Evolutionary conservation across 2,888 invertebrate genomes (phyloP), one percentile per base, ranked within the genome.

Genomic region (Alcis repandata): DNA sequence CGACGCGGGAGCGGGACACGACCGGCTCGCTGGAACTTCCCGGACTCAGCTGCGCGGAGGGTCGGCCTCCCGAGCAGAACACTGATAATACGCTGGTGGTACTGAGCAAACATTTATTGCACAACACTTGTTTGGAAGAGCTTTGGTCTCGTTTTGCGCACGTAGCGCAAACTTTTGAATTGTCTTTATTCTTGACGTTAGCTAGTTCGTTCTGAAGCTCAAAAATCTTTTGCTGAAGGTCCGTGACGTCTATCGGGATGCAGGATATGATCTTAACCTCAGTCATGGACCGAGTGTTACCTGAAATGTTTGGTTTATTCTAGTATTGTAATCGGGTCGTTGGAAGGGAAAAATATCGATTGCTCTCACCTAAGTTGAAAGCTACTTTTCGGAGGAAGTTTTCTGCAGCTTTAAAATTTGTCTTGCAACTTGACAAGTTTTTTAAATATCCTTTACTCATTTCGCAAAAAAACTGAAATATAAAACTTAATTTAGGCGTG

Each of bases 221-320:
- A 1, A 82, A 68, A 2, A 93, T 91, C 66, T 86, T 89, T 68
- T 90, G 84, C 69, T 92, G 92, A 41, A 92, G 79, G 63, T 92
- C 92, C 10, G 91, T 87, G 3, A 92, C 92, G 69, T 93, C 92
- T 68, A 92, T 90, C 6, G 92, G 92, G 75, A 93, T 91, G 70
- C 92, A 93, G 17, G 92, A 93, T 76, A 92, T 90, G 59, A 93
- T 89, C 81, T 92, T 92, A 1, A 93, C 92, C 77, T 92, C 92
- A 0, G 92, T 92, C 69, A 89, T 89, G 1, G 92, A 92, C 22
- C 89, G 87, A 10, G 88, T 82, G 64, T 93, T 93, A 22, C 92
- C 92, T 92, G 73, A 67, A 84, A 81, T 17, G 19, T 48, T 63
- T 36, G 11, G 15, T 45, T 17, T 45, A 51, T 17, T 54, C 11